These are phyloP conservation scores for Pygmarrhopalites habei DNA, from an alignment of 1,140 invertebrate species.

Conservation along the genomic window DNA sequence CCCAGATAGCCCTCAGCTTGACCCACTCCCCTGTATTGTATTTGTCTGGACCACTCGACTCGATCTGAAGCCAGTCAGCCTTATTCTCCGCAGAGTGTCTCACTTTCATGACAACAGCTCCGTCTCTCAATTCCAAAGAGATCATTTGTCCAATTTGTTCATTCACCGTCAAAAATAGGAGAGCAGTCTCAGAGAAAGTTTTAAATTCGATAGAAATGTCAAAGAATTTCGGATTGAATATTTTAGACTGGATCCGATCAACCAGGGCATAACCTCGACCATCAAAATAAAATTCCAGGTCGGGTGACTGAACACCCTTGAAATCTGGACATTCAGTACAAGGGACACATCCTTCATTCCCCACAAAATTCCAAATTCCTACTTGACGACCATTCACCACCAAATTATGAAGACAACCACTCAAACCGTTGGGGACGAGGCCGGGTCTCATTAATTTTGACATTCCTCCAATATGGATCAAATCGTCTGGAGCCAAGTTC, in stretches of 20 bases:
- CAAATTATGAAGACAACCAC: conserved; percentile 70
- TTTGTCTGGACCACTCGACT: conserved; percentile 49
- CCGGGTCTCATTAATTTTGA: conserved; percentile 30
- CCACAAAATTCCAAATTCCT: conserved; percentile 81
- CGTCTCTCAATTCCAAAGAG: conserved; percentile 65
- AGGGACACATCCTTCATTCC: conserved; percentile 60
- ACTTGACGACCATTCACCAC: conserved; percentile 66
- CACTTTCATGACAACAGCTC: conserved; percentile 66
- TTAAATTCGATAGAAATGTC: conserved; percentile 71
- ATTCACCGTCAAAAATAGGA: conserved; percentile 76
- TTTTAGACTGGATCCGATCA: conserved; percentile 58
- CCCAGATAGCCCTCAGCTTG: conserved; percentile 58
- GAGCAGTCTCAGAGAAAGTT: conserved; percentile 78
- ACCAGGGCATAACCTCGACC: conserved; percentile 49
- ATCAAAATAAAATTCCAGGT: conserved; percentile 45
- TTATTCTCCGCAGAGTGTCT: conserved; percentile 57
- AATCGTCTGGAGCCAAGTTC: conserved; percentile 45
- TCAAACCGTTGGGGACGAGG: conserved; percentile 44
- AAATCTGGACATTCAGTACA: conserved; percentile 57
- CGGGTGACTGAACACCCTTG: not conserved
- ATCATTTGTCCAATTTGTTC: conserved; percentile 64
- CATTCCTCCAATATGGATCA: conserved; percentile 37
- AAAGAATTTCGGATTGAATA: conserved; percentile 67
- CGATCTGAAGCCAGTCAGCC: conserved; percentile 42
- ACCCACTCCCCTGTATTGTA: conserved; percentile 78